A percentile compares a stretch with the other conserved stretches of the same genome.
These are phyloP conservation scores for Cyrtonyx montezumae DNA, from an alignment of 2,113 vertebrate species.

Conservation along the genomic window DNA sequence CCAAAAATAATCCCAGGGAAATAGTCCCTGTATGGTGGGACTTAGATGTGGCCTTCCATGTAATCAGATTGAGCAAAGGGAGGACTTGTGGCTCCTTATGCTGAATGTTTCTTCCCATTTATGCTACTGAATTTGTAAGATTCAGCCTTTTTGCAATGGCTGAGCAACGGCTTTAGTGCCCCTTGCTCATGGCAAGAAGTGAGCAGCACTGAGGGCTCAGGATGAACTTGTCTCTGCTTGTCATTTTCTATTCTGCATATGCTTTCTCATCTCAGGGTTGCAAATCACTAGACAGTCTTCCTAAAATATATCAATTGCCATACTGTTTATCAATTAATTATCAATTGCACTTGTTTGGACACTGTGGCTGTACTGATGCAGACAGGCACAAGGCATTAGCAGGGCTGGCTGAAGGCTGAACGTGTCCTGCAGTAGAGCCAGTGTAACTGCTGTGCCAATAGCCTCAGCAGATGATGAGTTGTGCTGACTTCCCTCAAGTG, in stretches of 20 bases:
- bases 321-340: background rate
- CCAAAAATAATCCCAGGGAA: too few relatives aligned
- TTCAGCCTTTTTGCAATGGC: background rate
- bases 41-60: background rate
- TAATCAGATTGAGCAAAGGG: background rate
- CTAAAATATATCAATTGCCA: background rate
- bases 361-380: background rate
- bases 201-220: background rate
- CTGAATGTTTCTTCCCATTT: background rate
- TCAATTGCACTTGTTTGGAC: background rate
- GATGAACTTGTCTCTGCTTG: fast-evolving
- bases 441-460: background rate
- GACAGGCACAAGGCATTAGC: background rate
- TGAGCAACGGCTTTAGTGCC: background rate
- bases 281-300: background rate
- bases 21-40: background rate
- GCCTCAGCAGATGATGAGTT: background rate
- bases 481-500: background rate
- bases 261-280: background rate
- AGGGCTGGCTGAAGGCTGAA: background rate
- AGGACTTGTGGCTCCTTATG: background rate
- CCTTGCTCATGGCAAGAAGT: background rate
- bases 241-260: background rate
- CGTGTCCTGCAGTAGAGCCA: background rate
- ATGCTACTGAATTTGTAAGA: background rate